Base-by-base conservation (phyloP, 2,888 invertebrate genomes). In the Volucella inanis region DNA sequence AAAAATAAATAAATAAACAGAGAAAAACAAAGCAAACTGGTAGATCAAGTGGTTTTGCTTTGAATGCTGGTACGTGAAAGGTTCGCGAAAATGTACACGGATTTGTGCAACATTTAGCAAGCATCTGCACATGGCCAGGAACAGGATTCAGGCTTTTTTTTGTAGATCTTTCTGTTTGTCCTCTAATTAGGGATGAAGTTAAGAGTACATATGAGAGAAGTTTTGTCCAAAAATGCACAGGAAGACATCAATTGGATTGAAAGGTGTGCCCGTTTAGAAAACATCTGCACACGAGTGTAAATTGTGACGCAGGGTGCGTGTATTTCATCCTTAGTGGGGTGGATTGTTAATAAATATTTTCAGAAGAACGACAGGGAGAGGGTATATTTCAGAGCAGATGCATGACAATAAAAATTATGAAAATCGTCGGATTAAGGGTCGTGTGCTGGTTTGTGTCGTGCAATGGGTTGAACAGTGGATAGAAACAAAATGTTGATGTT, bases 31-130 rank as follows among this genome's bases (percentile, higher is more conserved):
- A 15, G 12, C 12, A 79, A 75, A 79, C 80, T 80, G 84, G 84
- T 75, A 75, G 65, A 75, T 79, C 84, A 71, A 79, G 79, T 80
- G 80, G 83, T 68, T 71, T 65, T 67, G 45, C 77, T 50, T 72
- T 61, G 52, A 75, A 75, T 43, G 61, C 45, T 67, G 15, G 54
- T 18, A 75, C 80, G 84, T 75, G 84, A 61, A 75, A 54, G 71
- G 67, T 54, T 72, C 54, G 10, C 64, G 31, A 31, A 31, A 59
- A 41, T 18, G 57, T 39, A 62, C 57, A 59, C 64, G 39, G 41
- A 71, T 70, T 75, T 75, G 43, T 74, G 75, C 59, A 61, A 54
- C 61, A 71, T 72, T 54, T 61, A 49, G 38, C 59, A 22, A 71
- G 81, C 75, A 84, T 84, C 84, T 80, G 84, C 84, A 84, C 70